Conservation (phyloP, 2,888 invertebrate genomes). For the Eilema sororculum region DNA sequence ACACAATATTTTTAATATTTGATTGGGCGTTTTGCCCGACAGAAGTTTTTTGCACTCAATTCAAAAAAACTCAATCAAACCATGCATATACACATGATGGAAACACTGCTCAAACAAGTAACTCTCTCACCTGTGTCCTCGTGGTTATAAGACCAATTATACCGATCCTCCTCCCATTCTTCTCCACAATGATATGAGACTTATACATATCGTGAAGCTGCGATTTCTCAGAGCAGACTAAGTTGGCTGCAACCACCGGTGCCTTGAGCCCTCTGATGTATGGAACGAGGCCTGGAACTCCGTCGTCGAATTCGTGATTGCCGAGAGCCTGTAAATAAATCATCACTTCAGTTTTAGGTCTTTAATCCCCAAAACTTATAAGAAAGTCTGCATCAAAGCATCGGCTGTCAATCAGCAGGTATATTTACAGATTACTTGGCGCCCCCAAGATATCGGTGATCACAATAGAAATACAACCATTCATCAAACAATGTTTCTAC, state of each 20-base stretch:
- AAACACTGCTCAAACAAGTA: neutral
- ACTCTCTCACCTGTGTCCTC: constrained; percentile 85
- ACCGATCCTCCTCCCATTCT: constrained; percentile 90
- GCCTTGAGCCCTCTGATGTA: constrained; percentile 89
- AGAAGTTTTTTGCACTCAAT: constrained; percentile 9
- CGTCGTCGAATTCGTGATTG: constrained; percentile 95
- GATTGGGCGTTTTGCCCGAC: too few species aligned
- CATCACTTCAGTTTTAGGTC: too few species aligned
- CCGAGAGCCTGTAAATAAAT: constrained; percentile 89
- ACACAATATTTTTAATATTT: too few species aligned
- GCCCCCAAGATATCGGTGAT: too few species aligned
- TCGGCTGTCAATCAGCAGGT: too few species aligned
- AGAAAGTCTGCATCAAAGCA: too few species aligned
- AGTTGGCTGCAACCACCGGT: constrained; percentile 91
- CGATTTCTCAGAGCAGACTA: constrained; percentile 90
- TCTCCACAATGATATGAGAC: constrained; percentile 88
- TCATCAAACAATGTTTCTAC: too few species aligned
- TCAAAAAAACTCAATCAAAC: neutral
- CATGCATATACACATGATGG: neutral
- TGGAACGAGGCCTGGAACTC: constrained; percentile 89
- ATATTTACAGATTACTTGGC: too few species aligned
- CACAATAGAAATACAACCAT: too few species aligned
- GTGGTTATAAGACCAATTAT: constrained; percentile 92
- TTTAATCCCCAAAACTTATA: too few species aligned
- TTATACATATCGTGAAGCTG: constrained; percentile 87